phyloP scores from a whole-genome alignment of 92 coral and sea anemone genomes.

The Zoanthus solanderi region DNA sequence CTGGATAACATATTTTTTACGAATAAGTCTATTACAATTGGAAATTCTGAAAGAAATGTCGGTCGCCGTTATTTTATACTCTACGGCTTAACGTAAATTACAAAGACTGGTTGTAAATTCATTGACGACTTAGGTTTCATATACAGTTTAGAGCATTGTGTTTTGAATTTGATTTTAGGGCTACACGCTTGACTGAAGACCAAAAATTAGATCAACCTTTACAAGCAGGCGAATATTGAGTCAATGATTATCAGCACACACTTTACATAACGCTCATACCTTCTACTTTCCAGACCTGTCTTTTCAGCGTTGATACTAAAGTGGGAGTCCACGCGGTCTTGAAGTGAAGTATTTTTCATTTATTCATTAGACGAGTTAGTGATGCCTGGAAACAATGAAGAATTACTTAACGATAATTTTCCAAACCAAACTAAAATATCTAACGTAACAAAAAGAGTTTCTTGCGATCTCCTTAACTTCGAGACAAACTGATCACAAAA shows the following conservation, averaged over 20 bases:
- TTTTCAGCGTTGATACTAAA: not conserved
- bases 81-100: too few species aligned
- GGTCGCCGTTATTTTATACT: not conserved
- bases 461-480: not conserved
- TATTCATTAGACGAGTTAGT: not conserved
- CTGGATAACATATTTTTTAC: not conserved
- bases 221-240: not conserved
- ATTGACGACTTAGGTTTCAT: not conserved
- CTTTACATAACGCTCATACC: constrained; percentile 3
- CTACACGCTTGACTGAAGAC: not conserved
- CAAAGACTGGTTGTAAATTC: not conserved
- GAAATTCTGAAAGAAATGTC: not conserved
- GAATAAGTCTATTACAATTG: not conserved
- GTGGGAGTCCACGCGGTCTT: constrained; percentile 8
- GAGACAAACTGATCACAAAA: constrained; percentile 22
- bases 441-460: not conserved
- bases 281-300: constrained; percentile 23
- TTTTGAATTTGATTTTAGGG: not conserved
- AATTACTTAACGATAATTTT: not conserved
- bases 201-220: not conserved
- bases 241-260: not conserved
- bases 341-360: not conserved
- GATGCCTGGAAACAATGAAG: not conserved
- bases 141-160: not conserved
- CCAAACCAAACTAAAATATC: not conserved